Percentiles rank a stretch among this genome's conserved stretches.
These are phyloP conservation scores for Brachionus sp. DNA, from an alignment of 1,140 invertebrate species.

Conservation along the genomic window DNA sequence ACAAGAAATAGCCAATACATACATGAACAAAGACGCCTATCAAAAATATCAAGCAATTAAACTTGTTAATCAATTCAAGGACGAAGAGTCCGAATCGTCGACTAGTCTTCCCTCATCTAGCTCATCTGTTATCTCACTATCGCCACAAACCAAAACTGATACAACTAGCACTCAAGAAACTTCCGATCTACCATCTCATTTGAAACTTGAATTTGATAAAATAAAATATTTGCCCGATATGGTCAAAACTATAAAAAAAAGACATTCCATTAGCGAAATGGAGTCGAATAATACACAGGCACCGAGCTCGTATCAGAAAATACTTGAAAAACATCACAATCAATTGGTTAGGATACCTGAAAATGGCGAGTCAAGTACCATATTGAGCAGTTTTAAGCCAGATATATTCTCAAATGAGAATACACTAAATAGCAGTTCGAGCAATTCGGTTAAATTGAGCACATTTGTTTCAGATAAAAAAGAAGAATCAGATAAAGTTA, in stretches of 20 bases:
- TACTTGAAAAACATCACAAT: slow-evolving; percentile 41
- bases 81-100: slow-evolving; percentile 39
- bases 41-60: slow-evolving; percentile 49
- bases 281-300: not conserved
- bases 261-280: slow-evolving; percentile 46
- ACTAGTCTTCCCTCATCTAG: not conserved
- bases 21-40: slow-evolving; percentile 55
- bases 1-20: slow-evolving; percentile 51
- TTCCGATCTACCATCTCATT: not conserved
- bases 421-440: not conserved
- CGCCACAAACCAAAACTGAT: not conserved
- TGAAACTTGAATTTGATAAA: slow-evolving; percentile 35
- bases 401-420: slow-evolving; percentile 12
- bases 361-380: not conserved
- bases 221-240: slow-evolving; percentile 35
- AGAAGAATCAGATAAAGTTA: not conserved
- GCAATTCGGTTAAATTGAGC: not conserved
- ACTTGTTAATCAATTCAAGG: slow-evolving; percentile 41
- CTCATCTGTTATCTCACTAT: not conserved
- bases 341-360: not conserved
- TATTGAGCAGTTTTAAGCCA: not conserved
- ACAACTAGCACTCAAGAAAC: not conserved
- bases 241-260: slow-evolving; percentile 45
- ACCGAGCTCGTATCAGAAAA: not conserved
- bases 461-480: not conserved